Conservation (phyloP, 2,888 invertebrate genomes). For the Dexiosoma caninum region DNA sequence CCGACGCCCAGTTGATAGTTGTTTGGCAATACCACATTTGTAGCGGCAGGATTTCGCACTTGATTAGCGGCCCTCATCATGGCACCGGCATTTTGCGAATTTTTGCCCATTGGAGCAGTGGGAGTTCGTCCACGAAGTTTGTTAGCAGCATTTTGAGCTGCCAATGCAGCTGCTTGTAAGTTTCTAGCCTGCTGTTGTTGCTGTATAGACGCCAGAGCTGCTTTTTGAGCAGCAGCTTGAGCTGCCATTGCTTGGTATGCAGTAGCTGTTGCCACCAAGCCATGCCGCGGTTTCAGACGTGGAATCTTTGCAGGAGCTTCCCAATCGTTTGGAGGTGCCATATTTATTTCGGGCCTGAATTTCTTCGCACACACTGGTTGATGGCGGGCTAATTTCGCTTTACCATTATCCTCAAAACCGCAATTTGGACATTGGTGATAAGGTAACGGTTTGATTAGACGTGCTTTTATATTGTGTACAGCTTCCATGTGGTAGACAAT, state of each 20-base stretch:
- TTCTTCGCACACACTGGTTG: constrained; percentile 91
- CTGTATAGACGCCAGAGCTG: constrained; percentile 76
- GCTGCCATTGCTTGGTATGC: constrained; percentile 79
- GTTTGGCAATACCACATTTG: constrained; percentile 74
- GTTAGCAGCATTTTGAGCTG: constrained; percentile 75
- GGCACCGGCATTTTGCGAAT: constrained; percentile 65
- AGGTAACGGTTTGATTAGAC: constrained; percentile 89
- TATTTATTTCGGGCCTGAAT: constrained; percentile 91
- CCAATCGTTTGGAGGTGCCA: constrained; percentile 92
- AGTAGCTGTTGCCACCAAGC: constrained; percentile 77
- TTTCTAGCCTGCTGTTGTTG: constrained; percentile 76
- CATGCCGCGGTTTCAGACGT: constrained; percentile 78
- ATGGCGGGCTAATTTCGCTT: constrained; percentile 93
- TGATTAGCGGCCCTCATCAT: constrained; percentile 71
- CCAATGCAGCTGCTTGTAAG: constrained; percentile 74
- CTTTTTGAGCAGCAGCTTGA: constrained; percentile 77
- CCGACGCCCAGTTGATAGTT: constrained; percentile 76
- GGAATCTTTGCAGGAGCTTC: constrained; percentile 96
- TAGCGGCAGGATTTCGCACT: constrained; percentile 72
- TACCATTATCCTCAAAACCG: constrained; percentile 95
- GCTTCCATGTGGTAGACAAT: constrained; percentile 95
- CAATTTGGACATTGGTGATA: constrained; percentile 96
- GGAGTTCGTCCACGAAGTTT: constrained; percentile 74
- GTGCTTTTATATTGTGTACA: constrained; percentile 89
- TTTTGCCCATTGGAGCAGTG: constrained; percentile 69